Base-by-base conservation (phyloP, 2,113 vertebrate genomes). In the Callocephalon fimbriatum region DNA sequence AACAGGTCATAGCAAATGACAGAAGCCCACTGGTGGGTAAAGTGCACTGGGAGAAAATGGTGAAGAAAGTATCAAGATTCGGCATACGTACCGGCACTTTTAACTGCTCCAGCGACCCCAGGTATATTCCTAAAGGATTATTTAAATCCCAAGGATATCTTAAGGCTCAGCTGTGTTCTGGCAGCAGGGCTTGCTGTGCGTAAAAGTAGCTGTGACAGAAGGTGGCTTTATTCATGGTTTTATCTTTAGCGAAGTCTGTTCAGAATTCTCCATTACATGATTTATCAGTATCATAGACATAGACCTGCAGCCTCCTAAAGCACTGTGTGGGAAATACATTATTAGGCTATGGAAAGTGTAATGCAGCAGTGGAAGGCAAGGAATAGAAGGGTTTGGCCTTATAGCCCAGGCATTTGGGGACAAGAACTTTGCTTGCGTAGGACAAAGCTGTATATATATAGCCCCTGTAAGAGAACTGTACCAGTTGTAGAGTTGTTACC, bases 1-100 rank as follows among this genome's bases (percentile, higher is more conserved):
- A 76, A 77, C 65, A 99, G 99, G 99, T 99, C 62, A 98, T 99
- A 75, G 99, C 99, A 77, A 99, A 99, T 9, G 98, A 99, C 96
- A 98, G 98, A 95, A 99, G 99, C 78, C 99, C 99, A 20, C 97
- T 99, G 87, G 98, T 99, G 93, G 99, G 98, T 95, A 99, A 98
- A 96, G 98, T 99, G 82, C 99, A 98, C 96, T 99, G 99, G 99
- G 98, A 99, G 88, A 99, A 99, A 97, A 99, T 99, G 99, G 99
- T 99, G 59, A 99, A 99, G 98, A 99, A 99, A 93, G 99, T 99
- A 9, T 99, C 99, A 35, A 99, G 99, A 97, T 99, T 99, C 77
- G 99, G 99, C 85, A 99, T 99, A 96, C 99, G 99, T 80, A 99
- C 99, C 32, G 99, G 99, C 95, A 99, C 99, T 71, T 99, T 99